phyloP scores from a whole-genome alignment of 2,113 vertebrate genomes.

The Sphaerodactylus townsendi region DNA sequence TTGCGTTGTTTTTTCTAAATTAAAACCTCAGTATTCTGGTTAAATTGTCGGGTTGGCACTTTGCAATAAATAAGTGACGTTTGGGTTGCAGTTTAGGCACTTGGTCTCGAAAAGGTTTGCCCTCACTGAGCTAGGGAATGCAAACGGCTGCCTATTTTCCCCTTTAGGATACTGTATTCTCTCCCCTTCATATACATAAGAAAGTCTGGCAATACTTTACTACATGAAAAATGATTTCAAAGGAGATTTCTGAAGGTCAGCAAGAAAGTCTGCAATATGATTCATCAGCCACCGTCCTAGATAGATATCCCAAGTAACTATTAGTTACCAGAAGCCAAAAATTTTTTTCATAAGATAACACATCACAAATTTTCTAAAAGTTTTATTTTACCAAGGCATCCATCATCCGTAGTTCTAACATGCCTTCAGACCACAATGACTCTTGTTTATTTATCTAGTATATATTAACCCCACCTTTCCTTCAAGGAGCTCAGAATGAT shows the following conservation, averaged over 20 bases:
- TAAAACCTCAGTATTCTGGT: no score
- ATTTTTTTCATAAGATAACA: neutral
- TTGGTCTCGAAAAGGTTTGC: no score
- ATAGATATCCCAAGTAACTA: conserved; percentile 49
- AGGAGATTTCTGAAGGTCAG: conserved; percentile 49
- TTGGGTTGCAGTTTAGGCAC: no score
- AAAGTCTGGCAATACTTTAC: neutral
- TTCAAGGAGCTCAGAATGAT: no score
- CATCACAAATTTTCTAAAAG: neutral
- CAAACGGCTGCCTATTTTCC: neutral
- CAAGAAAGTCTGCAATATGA: conserved; percentile 56
- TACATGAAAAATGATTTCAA: conserved; percentile 25
- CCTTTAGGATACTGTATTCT: conserved; percentile 8
- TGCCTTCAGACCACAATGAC: neutral
- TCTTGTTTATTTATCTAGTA: no score
- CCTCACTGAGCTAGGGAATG: neutral
- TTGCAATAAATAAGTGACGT: no score
- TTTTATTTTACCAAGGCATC: neutral
- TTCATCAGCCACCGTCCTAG: conserved; percentile 32
- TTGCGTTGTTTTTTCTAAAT: no score
- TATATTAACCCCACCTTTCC: no score
- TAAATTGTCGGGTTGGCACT: no score
- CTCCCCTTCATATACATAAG: neutral
- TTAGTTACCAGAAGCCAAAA: neutral
- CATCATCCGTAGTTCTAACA: neutral